Percentiles rank a stretch among this genome's conserved stretches.
These are phyloP conservation scores for Chiridota heheva DNA, from an alignment of 35 echinoderm and acorn worm species.

Conservation along the genomic window DNA sequence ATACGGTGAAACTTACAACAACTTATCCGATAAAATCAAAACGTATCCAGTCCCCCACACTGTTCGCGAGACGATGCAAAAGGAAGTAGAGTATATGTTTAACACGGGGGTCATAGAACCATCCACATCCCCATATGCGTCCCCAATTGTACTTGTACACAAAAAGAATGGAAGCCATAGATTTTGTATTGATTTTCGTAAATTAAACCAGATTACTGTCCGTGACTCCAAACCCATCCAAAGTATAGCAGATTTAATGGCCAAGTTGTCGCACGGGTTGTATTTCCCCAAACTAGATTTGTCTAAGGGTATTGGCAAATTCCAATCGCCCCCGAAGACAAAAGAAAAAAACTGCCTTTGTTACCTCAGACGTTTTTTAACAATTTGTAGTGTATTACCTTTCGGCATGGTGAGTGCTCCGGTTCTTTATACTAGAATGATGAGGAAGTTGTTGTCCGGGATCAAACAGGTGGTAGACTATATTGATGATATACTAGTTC, in stretches of 20 bases:
- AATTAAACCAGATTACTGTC: conserved; percentile 50
- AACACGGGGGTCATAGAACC: conserved; percentile 24
- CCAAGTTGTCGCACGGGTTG: conserved; percentile 8
- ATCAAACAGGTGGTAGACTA: conserved; percentile 28
- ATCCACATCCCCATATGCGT: conserved; percentile 37
- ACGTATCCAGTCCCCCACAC: neutral
- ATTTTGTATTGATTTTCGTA: conserved; percentile 60
- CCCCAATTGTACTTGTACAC: conserved; percentile 47
- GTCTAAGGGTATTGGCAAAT: conserved; percentile 71
- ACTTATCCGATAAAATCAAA: neutral
- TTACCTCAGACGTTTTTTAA: conserved; percentile 35
- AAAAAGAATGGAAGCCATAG: conserved; percentile 56
- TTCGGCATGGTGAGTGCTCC: conserved; percentile 41
- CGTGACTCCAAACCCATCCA: conserved; percentile 61
- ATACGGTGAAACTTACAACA: too few species aligned
- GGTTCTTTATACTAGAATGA: conserved; percentile 23
- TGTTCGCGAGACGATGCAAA: neutral
- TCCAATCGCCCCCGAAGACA: conserved; percentile 14
- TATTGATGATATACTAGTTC: conserved; percentile 54
- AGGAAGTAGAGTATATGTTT: neutral
- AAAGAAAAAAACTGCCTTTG: conserved; percentile 61
- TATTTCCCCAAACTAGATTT: conserved; percentile 64
- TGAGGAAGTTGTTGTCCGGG: conserved; percentile 36
- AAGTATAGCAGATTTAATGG: conserved; percentile 6
- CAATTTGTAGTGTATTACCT: conserved; percentile 45